These are phyloP conservation scores for Anoplius nigerrimus DNA, from an alignment of 2,888 invertebrate species.

Conservation along the genomic window DNA sequence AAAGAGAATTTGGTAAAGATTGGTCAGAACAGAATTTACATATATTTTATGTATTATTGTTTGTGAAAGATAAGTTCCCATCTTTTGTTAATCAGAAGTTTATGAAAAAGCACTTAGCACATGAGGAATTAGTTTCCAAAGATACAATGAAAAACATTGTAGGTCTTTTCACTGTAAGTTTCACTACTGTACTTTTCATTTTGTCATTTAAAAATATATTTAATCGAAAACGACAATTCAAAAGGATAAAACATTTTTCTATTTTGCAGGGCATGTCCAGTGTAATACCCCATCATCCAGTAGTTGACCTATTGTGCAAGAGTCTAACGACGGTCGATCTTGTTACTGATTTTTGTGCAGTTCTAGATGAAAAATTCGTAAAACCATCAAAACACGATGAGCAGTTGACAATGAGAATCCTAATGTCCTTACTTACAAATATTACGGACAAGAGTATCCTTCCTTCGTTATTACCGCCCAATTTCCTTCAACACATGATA, in stretches of 20 bases:
- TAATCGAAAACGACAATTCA: constrained; percentile 1
- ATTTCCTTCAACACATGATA: constrained; percentile 81
- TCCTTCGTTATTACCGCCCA: constrained; percentile 79
- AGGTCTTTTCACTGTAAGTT: constrained; percentile 81
- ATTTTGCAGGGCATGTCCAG: constrained; percentile 79
- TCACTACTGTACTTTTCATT: constrained; percentile 19
- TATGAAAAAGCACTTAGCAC: constrained; percentile 78
- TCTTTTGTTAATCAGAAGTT: constrained; percentile 76
- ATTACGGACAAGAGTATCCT: constrained; percentile 76
- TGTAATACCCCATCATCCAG: constrained; percentile 80
- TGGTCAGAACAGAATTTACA: constrained; percentile 82
- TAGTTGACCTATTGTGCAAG: constrained; percentile 79
- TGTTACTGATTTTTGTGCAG: constrained; percentile 78
- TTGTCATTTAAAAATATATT: not conserved
- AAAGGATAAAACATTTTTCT: constrained; percentile 24
- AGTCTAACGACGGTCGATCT: constrained; percentile 77
- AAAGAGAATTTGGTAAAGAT: constrained; percentile 79
- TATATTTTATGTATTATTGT: constrained; percentile 80
- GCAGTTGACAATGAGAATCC: constrained; percentile 79
- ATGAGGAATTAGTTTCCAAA: constrained; percentile 78
- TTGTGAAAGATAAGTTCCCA: constrained; percentile 76
- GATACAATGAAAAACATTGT: constrained; percentile 78
- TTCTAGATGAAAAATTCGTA: constrained; percentile 75
- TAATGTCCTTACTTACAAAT: constrained; percentile 78
- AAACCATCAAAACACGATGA: constrained; percentile 80